Percentiles rank a stretch among this genome's conserved stretches.
Evolutionary conservation across 2,797 vertebrate genomes (phyloP).

Genomic region (Pangasius sanitwongsei): DNA sequence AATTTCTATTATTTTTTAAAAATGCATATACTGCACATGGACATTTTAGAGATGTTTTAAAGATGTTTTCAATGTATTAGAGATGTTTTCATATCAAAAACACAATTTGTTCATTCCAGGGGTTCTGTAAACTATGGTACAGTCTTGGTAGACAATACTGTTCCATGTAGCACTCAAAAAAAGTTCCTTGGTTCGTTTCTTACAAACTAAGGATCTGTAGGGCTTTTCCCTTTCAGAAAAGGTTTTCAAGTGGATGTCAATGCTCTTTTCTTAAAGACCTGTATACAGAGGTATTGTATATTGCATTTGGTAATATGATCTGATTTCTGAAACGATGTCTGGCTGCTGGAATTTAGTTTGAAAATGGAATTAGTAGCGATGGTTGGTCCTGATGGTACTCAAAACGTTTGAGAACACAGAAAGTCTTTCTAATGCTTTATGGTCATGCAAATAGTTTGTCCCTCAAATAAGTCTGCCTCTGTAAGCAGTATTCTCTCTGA

Average conservation of each 20-base stretch:
- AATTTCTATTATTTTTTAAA: not conserved
- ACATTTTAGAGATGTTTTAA: not conserved
- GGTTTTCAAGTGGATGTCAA: no score
- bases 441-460: not conserved
- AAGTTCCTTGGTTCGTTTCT: no score
- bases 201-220: no score
- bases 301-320: not conserved
- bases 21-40: not conserved
- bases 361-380: not conserved
- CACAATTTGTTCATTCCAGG: not conserved
- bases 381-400: not conserved
- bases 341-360: not conserved
- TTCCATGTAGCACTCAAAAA: no score
- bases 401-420: not conserved
- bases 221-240: no score
- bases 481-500: not conserved
- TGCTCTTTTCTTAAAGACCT: not conserved
- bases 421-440: not conserved
- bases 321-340: not conserved
- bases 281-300: not conserved
- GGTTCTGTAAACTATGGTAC: not conserved
- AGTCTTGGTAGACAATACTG: no score
- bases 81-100: not conserved
- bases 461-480: not conserved
- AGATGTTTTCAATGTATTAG: not conserved